Evolutionary conservation across 2,797 vertebrate genomes (phyloP), one percentile per base, ranked within the genome.

Genomic region (Liasis olivaceus): DNA sequence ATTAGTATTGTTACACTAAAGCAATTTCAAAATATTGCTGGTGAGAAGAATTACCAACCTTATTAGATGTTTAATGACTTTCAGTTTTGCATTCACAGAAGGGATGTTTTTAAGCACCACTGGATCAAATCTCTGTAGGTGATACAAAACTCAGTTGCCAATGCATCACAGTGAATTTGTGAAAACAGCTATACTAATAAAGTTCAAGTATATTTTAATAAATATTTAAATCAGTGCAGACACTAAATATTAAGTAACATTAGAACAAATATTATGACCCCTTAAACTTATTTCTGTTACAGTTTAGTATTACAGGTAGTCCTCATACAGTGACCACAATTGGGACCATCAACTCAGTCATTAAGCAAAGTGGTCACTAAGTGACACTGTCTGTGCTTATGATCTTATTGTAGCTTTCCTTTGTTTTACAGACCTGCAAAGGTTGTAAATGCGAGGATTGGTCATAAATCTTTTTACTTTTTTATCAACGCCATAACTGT

Each of bases 71-170:
- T 99, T 99, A 92, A 99, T 94, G 72, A 98, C 94, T 96, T 99
- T 99, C 94, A 99, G 96, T 66, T 96, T 98, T 94, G 91, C 95
- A 88, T 99, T 99, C 95, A 99, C 98, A 1, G 99, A 97, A 89
- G 98, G 98, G 92, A 98, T 99, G 90, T 99, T 99, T 98, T 99
- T 99, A 96, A 99, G 99, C 92, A 99, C 98, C 88, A 98, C 97
- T 63, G 99, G 98, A 11, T 94, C 95, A 54, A 98, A 97, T 0
- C 98, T 97, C 99, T 99, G 86, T 0, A 60, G 72, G 85, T 66
- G 90, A 95, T 47, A 92, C 14, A 95, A 0, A 94, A 26, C 13
- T 93, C 92, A 94, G 69, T 85, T 59, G 59, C 62, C 42, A 62
- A 62, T 20, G 62, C 15, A 42, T 24, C 36, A 42, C 17, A 81